Conservation (phyloP, 2,888 invertebrate species). For the Spodoptera littoralis region DNA sequence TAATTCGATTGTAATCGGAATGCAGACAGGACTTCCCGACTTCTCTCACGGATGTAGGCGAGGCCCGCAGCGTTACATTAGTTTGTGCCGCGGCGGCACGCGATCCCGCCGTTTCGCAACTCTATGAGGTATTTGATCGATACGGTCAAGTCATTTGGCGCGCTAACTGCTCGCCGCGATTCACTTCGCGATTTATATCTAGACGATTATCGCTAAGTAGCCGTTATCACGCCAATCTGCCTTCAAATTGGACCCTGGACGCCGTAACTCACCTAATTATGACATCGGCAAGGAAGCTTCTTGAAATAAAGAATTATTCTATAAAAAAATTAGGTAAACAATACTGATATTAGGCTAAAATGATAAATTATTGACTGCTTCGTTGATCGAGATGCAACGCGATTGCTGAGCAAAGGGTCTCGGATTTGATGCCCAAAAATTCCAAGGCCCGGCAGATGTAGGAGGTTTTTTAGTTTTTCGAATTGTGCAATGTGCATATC, state of each 20-base stretch:
- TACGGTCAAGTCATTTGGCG: constrained; percentile 62
- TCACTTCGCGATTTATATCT: constrained; percentile 61
- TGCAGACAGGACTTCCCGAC: constrained; percentile 21
- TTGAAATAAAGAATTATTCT: no score
- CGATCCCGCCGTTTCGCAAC: constrained; percentile 69
- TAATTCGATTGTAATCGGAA: constrained; percentile 16
- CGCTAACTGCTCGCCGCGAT: constrained; percentile 52
- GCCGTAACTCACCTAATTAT: constrained; percentile 11
- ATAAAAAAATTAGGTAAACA: no score
- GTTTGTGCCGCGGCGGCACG: constrained; percentile 59
- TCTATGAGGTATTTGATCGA: constrained; percentile 55
- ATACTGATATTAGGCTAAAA: no score
- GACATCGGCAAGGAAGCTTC: no score
- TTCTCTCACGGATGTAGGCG: constrained; percentile 36
- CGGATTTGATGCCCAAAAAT: no score
- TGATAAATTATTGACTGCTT: no score
- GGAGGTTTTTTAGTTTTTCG: no score
- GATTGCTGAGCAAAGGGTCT: no score
- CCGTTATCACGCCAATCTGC: constrained; percentile 43
- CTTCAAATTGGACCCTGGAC: constrained; percentile 25
- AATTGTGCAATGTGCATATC: no score
- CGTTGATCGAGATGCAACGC: no score
- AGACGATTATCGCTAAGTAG: constrained; percentile 56
- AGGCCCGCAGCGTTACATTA: constrained; percentile 45
- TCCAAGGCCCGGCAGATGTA: no score